Evolutionary conservation across 1,140 invertebrate genomes (phyloP), one percentile per base, ranked within the genome.

Genomic region (Cataglyphis hispanica): DNA sequence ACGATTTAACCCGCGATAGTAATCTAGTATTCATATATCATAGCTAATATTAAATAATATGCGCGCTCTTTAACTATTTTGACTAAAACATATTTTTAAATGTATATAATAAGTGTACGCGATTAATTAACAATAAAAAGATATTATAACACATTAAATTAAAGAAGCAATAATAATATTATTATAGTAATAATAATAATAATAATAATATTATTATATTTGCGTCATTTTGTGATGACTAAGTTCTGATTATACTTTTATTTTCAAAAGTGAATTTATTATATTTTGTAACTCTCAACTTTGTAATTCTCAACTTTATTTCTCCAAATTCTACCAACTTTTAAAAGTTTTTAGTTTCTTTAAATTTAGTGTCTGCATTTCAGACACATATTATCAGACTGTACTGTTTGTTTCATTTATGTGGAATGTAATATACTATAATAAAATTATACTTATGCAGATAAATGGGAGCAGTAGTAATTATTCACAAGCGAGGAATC

Each of bases 401-500:
- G 84, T 77, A 86, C 67, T 86, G 60, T 89, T 89, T 50, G 37
- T 56, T 86, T 89, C 64, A 83, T 89, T 77, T 86, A 37, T 22
- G 60, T 13, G 10, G 56, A 61, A 87, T 61, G 64, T 74, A 77
- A 86, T 84, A 53, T 74, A 53, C 61, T 31, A 27, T 88, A 78
- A 86, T 90, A 86, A 89, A 86, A 90, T 90, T 90, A 87, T 70
- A 86, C 25, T 86, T 85, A 25, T 58, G 88, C 89, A 90, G 77
- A 86, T 90, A 84, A 86, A 74, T 86, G 80, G 88, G 78, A 83
- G 72, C 56, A 90, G 88, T 70, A 53, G 88, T 64, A 88, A 90
- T 90, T 90, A 90, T 90, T 90, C 88, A 90, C 78, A 63, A 89
- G 86, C 83, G 60, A 58, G 89, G 78, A 90, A 90, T 90, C 61